Base-by-base conservation (phyloP, 92 coral and sea anemone genomes). In the Siderastrea siderea region DNA sequence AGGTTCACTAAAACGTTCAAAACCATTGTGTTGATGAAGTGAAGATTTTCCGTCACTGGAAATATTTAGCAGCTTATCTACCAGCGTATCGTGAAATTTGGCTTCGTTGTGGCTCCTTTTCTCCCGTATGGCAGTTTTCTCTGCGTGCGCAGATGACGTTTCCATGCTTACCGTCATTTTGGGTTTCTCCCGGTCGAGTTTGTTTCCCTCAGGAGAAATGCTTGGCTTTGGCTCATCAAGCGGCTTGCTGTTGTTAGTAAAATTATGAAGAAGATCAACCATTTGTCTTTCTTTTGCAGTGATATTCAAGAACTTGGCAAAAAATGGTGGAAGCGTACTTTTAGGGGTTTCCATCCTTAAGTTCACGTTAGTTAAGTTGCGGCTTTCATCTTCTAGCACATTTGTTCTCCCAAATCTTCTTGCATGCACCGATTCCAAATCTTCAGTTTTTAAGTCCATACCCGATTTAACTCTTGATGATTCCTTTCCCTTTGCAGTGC, bases 251-350 rank as follows among this genome's bases (percentile, higher is more conserved):
- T 63, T 63, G 4, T 61, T 48, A 3, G 79, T 74, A 43, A 47
- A 84, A 60, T 84, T 84, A 62, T 73, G 63, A 84, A 84, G 87
- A 63, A 74, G 45, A 84, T 73, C 63, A 2, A 73, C 17, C 73
- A 84, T 47, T 61, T 84, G 63, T 49, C 87, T 61, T 73, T 84
- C 87, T 43, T 74, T 63, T 62, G 71, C 80, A 9, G 74, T 84
- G 63, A 84, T 6, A 43, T 84, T 74, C 53, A 84, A 62, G 63
- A 84, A 84, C 61, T 84, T 49, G 10, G 72, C 80, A 63, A 73
- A 84, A 74, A 84, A 84, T 12, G 79, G 80, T 7, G 87, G 80
- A 6, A 64, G 87, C 16, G 79, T 72, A 50, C 14, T 59, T 47
- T 44, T 45, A 52, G 47, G 3, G 1, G 71, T 64, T 60, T 82